A percentile compares a stretch with the other conserved stretches of the same genome.
Evolutionary conservation across 2,797 vertebrate species (phyloP).

Genomic region (Tragelaphus oryx): DNA sequence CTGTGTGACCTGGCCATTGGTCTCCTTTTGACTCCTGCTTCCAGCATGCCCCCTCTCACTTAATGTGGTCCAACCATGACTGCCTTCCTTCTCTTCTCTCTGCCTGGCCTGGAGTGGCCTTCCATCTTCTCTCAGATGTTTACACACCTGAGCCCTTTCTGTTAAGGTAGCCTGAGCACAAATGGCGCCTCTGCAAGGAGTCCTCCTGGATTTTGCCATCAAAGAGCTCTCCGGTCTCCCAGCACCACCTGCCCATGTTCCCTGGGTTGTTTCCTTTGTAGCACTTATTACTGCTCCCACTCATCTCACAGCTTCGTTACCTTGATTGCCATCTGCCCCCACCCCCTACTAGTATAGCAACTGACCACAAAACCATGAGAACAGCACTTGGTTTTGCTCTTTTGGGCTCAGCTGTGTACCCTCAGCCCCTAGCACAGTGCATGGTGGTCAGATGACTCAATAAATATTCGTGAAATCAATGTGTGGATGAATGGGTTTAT

Average conservation of each 20-base stretch:
- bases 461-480: not conserved
- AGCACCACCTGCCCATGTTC: too few species aligned
- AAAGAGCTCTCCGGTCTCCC: not conserved
- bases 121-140: not conserved
- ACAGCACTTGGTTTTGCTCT: not conserved
- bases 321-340: not conserved
- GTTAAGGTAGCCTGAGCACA: not conserved
- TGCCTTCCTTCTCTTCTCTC: not conserved
- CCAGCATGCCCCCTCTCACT: not conserved
- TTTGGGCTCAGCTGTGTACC: not conserved
- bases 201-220: not conserved
- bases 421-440: not conserved
- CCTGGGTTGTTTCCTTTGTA: not conserved
- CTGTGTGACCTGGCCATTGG: not conserved
- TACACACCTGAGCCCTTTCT: not conserved
- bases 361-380: not conserved
- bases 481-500: not conserved
- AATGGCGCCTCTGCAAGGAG: not conserved
- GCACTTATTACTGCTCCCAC: not conserved
- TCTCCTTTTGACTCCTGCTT: not conserved
- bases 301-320: not conserved
- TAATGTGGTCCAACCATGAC: not conserved
- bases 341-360: not conserved
- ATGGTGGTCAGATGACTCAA: not conserved
- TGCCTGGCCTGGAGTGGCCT: not conserved